These are phyloP conservation scores for Diachasma alloeum DNA, from an alignment of 1,140 invertebrate species.

Conservation along the genomic window DNA sequence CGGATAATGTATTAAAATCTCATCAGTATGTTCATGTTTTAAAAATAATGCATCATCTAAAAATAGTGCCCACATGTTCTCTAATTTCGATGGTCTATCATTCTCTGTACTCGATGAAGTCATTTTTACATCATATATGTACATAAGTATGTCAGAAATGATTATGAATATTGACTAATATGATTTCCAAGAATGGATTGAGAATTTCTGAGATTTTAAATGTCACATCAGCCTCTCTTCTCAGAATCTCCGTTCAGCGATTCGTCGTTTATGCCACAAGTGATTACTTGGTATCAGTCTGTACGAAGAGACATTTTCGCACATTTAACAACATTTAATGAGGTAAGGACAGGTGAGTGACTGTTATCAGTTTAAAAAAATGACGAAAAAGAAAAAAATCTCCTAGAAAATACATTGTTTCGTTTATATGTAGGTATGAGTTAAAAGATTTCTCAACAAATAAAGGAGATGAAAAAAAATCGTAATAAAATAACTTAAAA, in stretches of 20 bases:
- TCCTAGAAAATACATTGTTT: constrained; percentile 4
- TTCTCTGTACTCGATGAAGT: background rate
- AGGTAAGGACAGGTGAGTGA: constrained; percentile 5
- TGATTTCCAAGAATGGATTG: background rate
- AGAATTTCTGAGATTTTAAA: no score
- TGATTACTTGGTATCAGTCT: background rate
- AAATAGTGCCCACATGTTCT: background rate
- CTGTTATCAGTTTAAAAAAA: background rate
- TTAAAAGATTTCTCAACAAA: background rate
- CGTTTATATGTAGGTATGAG: background rate
- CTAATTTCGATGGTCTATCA: background rate
- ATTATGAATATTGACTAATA: background rate
- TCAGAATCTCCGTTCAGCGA: background rate
- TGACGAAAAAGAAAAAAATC: background rate
- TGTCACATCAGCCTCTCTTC: no score
- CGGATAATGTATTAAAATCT: background rate
- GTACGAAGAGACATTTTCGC: background rate
- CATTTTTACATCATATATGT: background rate
- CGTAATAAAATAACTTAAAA: constrained; percentile 10
- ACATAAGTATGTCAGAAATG: background rate
- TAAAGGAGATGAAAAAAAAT: background rate
- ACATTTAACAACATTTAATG: background rate
- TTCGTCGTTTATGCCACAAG: background rate
- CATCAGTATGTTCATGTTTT: background rate
- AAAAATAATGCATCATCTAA: background rate